Percentiles rank a stretch among this genome's conserved stretches.
phyloP scores from a whole-genome alignment of 2,113 vertebrate genomes.

The Corythaeola cristata region DNA sequence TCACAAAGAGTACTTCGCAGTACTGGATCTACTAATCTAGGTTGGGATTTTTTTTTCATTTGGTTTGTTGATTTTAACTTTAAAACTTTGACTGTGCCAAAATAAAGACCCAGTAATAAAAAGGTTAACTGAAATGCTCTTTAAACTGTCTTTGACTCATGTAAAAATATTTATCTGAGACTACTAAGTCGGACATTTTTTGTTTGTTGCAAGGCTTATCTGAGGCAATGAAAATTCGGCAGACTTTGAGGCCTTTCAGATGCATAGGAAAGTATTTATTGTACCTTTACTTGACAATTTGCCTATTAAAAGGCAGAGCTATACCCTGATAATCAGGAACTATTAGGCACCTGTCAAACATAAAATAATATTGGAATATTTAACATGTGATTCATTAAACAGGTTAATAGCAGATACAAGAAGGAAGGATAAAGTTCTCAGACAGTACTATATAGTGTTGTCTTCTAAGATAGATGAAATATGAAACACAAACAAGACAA shows the following conservation, averaged over 20 bases:
- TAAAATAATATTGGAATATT: neutral
- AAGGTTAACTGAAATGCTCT: neutral
- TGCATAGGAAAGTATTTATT: neutral
- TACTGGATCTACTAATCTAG: neutral
- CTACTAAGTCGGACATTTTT: neutral
- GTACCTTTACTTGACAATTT: neutral
- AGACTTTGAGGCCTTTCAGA: neutral
- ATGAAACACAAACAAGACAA: neutral
- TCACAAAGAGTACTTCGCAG: neutral
- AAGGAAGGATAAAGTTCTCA: neutral
- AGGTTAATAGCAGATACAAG: neutral
- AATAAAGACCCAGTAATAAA: neutral
- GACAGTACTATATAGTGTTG: neutral
- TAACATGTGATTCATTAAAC: fast-evolving
- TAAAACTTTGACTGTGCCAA: neutral
- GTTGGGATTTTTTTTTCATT: neutral
- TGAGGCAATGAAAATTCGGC: neutral
- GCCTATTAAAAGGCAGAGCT: neutral
- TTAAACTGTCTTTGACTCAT: neutral
- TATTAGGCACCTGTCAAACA: neutral
- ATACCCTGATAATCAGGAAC: neutral
- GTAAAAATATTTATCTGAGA: neutral
- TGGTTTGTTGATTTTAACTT: neutral
- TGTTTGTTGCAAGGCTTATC: neutral
- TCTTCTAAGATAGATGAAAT: neutral